These are phyloP conservation scores for Bombus superbus DNA, from an alignment of 1,140 invertebrate genomes.

Conservation along the genomic window DNA sequence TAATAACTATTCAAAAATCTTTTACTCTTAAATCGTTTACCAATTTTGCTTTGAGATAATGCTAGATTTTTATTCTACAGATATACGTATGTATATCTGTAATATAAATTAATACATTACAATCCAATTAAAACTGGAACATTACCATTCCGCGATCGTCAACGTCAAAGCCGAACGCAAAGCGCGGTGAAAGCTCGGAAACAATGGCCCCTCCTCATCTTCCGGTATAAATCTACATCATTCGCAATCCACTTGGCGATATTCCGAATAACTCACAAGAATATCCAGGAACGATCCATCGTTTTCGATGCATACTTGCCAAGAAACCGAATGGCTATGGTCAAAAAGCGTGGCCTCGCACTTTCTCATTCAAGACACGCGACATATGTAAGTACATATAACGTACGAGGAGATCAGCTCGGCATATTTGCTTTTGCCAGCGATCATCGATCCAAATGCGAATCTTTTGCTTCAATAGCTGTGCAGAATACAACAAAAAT, in stretches of 20 bases:
- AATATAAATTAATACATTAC: neutral
- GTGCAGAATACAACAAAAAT: neutral
- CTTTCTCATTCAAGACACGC: slow-evolving; percentile 38
- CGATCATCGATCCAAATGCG: slow-evolving; percentile 1
- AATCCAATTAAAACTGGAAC: neutral
- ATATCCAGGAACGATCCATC: neutral
- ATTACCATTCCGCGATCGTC: neutral
- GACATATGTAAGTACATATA: slow-evolving; percentile 27
- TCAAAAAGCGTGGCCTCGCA: slow-evolving; percentile 25
- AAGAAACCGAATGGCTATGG: slow-evolving; percentile 23
- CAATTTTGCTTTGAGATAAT: neutral
- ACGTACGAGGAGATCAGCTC: slow-evolving; percentile 28
- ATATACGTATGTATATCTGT: too few species aligned
- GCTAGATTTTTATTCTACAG: neutral
- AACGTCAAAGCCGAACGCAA: neutral
- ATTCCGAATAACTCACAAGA: slow-evolving; percentile 39
- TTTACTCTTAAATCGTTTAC: neutral
- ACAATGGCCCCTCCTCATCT: neutral
- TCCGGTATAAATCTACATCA: slow-evolving; percentile 17
- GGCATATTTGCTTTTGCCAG: slow-evolving; percentile 15
- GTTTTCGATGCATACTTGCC: slow-evolving; percentile 26
- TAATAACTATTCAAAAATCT: too few species aligned
- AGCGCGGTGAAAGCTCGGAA: too few species aligned
- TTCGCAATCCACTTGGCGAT: slow-evolving; percentile 34
- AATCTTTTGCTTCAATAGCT: neutral